Conservation (phyloP, 2,888 invertebrate species). For the Dynastes hyllus region DNA sequence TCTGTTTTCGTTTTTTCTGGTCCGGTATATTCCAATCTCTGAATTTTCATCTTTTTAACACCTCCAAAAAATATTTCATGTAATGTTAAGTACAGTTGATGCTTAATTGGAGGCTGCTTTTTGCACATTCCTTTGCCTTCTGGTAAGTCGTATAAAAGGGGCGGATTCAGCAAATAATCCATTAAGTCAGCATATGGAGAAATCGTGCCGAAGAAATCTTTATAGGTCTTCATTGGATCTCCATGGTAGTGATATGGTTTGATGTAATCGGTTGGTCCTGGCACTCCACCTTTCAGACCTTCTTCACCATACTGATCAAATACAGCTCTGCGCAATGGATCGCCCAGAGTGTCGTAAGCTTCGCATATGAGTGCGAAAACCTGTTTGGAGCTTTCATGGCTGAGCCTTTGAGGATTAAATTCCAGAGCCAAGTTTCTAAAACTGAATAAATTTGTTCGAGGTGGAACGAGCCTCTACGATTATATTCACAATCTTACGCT, state of each 20-base stretch:
- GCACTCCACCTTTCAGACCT: constrained; percentile 87
- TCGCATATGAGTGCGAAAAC: constrained; percentile 81
- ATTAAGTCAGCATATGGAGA: constrained; percentile 88
- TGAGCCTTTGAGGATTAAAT: constrained; percentile 73
- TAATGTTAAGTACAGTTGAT: constrained; percentile 75
- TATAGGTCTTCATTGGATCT: constrained; percentile 82
- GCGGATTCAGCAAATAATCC: constrained; percentile 78
- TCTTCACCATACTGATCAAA: constrained; percentile 94
- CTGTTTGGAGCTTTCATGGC: constrained; percentile 75
- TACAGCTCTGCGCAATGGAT: constrained; percentile 80
- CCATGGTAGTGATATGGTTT: constrained; percentile 88
- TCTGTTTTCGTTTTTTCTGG: constrained; percentile 77
- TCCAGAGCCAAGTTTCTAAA: constrained; percentile 72
- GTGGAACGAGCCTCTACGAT: not conserved
- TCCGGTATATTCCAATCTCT: constrained; percentile 80
- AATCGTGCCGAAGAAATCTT: constrained; percentile 87
- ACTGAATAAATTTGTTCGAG: constrained; percentile 53
- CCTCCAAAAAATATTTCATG: constrained; percentile 82
- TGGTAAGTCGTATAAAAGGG: constrained; percentile 77
- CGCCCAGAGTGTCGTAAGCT: constrained; percentile 85
- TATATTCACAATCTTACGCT: constrained; percentile 72
- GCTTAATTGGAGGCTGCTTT: constrained; percentile 76
- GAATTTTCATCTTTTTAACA: constrained; percentile 89
- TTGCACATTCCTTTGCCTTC: constrained; percentile 77
- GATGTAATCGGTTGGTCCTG: constrained; percentile 80